Conservation (phyloP, 2,888 invertebrate genomes). For the Acleris laterana region DNA sequence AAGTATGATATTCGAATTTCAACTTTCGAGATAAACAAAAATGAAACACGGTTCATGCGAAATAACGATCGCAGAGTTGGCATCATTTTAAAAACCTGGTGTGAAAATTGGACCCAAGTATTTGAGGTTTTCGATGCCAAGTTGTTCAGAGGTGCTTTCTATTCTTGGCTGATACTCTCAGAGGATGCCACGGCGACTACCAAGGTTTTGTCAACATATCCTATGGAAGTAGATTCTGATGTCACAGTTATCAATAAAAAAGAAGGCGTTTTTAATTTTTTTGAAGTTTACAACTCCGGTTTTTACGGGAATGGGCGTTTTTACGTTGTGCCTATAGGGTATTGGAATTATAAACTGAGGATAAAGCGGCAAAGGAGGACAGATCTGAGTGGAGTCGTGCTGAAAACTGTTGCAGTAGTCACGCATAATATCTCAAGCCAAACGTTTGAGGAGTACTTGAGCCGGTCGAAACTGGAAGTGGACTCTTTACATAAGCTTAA, state of each 20-base stretch:
- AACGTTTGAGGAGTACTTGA: conserved; percentile 80
- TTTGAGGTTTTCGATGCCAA: conserved; percentile 44
- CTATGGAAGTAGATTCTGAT: conserved; percentile 77
- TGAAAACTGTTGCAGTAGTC: conserved; percentile 82
- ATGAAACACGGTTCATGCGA: conserved; percentile 39
- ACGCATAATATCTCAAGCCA: conserved; percentile 62
- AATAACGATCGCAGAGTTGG: conserved; percentile 52
- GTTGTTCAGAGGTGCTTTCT: conserved; percentile 51
- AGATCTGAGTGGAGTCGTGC: conserved; percentile 81
- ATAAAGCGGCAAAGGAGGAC: conserved; percentile 66
- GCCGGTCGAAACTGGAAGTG: conserved; percentile 76
- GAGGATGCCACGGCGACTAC: conserved; percentile 50
- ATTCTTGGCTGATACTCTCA: conserved; percentile 66
- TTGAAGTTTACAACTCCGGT: conserved; percentile 84
- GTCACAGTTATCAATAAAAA: conserved; percentile 60
- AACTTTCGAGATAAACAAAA: conserved; percentile 38
- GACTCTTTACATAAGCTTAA: conserved; percentile 87
- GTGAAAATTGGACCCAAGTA: conserved; percentile 56
- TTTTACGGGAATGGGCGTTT: conserved; percentile 78
- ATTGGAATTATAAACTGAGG: conserved; percentile 64
- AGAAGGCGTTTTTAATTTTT: conserved; percentile 53
- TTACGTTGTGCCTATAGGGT: conserved; percentile 75
- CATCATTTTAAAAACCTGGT: conserved; percentile 59
- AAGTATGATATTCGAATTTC: conserved; percentile 48
- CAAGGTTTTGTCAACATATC: conserved; percentile 57